These are phyloP conservation scores for Drosophila yooni DNA, from an alignment of 2,888 invertebrate species.

Conservation along the genomic window DNA sequence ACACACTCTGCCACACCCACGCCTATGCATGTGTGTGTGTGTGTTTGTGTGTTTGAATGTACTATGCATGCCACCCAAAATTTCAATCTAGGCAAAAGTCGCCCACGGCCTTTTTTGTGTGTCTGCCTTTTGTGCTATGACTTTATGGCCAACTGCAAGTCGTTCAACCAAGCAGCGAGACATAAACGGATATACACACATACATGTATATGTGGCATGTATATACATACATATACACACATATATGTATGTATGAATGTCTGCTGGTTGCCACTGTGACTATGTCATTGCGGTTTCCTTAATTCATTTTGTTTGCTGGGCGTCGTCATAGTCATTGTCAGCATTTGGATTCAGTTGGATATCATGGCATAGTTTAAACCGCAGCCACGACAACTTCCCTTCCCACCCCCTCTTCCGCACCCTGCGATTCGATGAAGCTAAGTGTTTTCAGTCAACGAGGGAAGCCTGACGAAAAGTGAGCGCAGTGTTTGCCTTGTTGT, in stretches of 20 bases:
- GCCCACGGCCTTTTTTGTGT: slow-evolving; percentile 13
- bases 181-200: slow-evolving; percentile 41
- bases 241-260: slow-evolving; percentile 18
- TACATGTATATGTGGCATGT: not conserved
- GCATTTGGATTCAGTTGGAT: slow-evolving; percentile 57
- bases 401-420: not conserved
- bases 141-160: slow-evolving; percentile 50
- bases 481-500: not conserved
- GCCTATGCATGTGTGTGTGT: not conserved
- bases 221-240: slow-evolving; percentile 10
- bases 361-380: slow-evolving; percentile 46
- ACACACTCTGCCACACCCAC: not conserved
- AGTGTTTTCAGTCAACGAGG: slow-evolving; percentile 23
- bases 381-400: slow-evolving; percentile 32
- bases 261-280: slow-evolving; percentile 62
- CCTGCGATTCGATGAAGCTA: not conserved
- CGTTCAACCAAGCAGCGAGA: slow-evolving; percentile 33
- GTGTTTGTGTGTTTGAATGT: slow-evolving; percentile 1
- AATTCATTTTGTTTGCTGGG: slow-evolving; percentile 79
- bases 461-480: slow-evolving; percentile 36
- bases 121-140: slow-evolving; percentile 42
- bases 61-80: slow-evolving; percentile 16
- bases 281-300: slow-evolving; percentile 79
- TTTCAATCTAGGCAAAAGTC: slow-evolving; percentile 24
- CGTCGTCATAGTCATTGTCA: slow-evolving; percentile 59